A percentile compares a stretch with the other conserved stretches of the same genome.
Conservation (phyloP, 2,888 invertebrate species). For the Phengaris arion region DNA sequence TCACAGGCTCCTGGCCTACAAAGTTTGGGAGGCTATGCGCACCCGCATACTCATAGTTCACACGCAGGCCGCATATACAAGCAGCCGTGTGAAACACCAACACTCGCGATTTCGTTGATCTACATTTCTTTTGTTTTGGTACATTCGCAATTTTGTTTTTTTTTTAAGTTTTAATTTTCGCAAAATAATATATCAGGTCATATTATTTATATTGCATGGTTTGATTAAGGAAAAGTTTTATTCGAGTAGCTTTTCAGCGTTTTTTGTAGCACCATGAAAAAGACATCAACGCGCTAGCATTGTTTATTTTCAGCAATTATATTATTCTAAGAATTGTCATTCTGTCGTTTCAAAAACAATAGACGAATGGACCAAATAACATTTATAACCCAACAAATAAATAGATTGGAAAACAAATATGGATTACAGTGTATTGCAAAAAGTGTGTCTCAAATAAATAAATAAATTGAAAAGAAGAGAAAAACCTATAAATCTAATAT, state of each 20-base stretch:
- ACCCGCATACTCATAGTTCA: slow-evolving; percentile 7
- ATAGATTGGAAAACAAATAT: neutral
- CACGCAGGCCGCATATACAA: slow-evolving; percentile 7
- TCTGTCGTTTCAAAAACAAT: neutral
- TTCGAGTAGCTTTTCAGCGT: neutral
- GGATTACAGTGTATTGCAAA: too few species aligned
- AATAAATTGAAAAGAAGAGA: too few species aligned
- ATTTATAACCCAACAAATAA: too few species aligned
- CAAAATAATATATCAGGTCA: too few species aligned
- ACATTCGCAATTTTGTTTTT: neutral
- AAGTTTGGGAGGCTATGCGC: neutral
- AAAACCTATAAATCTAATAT: neutral
- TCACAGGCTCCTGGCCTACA: neutral
- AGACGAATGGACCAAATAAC: neutral
- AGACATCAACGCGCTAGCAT: slow-evolving; percentile 16
- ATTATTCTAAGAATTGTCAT: neutral
- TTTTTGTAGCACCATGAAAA: neutral
- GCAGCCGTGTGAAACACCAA: slow-evolving; percentile 5
- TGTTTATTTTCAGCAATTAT: neutral
- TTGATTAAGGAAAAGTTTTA: too few species aligned
- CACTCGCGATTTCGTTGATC: neutral
- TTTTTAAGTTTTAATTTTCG: neutral
- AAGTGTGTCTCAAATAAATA: too few species aligned
- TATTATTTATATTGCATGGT: too few species aligned
- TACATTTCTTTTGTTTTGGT: neutral